Percentiles rank a stretch among this genome's conserved stretches.
These are phyloP conservation scores for Cyrtonyx montezumae DNA, from an alignment of 2,113 vertebrate genomes.

Conservation along the genomic window DNA sequence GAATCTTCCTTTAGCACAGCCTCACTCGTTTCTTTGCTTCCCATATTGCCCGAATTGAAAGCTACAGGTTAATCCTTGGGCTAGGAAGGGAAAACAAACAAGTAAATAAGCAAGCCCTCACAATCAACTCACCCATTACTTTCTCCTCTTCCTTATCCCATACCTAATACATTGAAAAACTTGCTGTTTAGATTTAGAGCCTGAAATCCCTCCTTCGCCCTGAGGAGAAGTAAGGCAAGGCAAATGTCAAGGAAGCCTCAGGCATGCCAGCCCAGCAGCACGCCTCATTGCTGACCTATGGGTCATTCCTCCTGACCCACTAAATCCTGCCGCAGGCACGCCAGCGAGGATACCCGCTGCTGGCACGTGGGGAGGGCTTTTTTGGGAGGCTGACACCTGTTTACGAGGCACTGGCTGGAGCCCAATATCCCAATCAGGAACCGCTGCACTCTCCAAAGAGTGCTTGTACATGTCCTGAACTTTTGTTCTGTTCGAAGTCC, in stretches of 20 bases:
- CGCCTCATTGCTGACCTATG: background rate
- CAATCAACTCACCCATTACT: background rate
- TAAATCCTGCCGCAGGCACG: background rate
- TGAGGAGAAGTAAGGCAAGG: background rate
- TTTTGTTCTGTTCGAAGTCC: background rate
- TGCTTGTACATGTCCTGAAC: fast-evolving
- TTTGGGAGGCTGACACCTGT: conserved; percentile 56
- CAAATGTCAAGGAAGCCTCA: background rate
- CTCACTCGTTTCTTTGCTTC: background rate
- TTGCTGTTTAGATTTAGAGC: background rate
- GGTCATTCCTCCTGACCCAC: background rate
- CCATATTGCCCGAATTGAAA: background rate
- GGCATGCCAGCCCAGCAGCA: background rate
- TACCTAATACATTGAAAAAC: no score
- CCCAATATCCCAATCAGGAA: background rate
- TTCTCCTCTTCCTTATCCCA: background rate
- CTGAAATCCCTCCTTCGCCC: fast-evolving
- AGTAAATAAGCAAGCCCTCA: fast-evolving
- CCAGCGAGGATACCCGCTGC: conserved; percentile 48
- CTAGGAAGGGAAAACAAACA: fast-evolving
- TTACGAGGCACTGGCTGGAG: conserved; percentile 10
- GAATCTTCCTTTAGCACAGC: background rate
- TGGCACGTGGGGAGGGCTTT: conserved; percentile 51
- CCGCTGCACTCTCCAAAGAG: background rate
- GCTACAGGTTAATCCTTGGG: background rate